A percentile compares a stretch with the other conserved stretches of the same genome.
Evolutionary conservation across 2,113 vertebrate species (phyloP).

Genomic region (Apteryx mantelli): DNA sequence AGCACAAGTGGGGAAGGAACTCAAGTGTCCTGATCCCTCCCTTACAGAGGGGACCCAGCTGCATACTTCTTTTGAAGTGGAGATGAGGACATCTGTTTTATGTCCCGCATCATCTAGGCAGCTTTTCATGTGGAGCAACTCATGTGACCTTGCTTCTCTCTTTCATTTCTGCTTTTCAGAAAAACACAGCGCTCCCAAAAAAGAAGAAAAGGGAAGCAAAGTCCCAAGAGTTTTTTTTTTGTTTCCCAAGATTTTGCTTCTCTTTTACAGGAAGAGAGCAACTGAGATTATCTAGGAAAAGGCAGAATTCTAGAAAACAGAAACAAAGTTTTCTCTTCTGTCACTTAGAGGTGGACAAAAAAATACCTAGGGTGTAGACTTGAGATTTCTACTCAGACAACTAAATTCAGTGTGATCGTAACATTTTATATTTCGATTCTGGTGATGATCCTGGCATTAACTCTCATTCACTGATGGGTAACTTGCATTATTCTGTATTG

Average conservation of each 20-base stretch:
- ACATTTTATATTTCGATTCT: neutral
- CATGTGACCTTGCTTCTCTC: neutral
- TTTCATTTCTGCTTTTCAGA: conserved; percentile 42
- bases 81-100: neutral
- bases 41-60: neutral
- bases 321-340: rapidly evolving
- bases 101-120: rapidly evolving
- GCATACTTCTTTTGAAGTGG: neutral
- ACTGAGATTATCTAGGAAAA: neutral
- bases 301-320: neutral
- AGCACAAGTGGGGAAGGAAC: neutral
- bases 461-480: neutral
- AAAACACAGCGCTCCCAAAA: rapidly evolving
- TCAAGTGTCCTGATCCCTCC: neutral
- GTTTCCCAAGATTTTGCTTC: neutral
- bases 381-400: neutral
- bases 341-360: neutral
- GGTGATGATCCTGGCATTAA: neutral
- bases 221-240: neutral
- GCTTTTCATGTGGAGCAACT: neutral
- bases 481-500: neutral
- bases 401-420: neutral
- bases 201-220: neutral
- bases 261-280: neutral
- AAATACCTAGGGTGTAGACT: neutral